These are phyloP conservation scores for Cherax quadricarinatus DNA, from an alignment of 1,140 invertebrate species.

Conservation along the genomic window DNA sequence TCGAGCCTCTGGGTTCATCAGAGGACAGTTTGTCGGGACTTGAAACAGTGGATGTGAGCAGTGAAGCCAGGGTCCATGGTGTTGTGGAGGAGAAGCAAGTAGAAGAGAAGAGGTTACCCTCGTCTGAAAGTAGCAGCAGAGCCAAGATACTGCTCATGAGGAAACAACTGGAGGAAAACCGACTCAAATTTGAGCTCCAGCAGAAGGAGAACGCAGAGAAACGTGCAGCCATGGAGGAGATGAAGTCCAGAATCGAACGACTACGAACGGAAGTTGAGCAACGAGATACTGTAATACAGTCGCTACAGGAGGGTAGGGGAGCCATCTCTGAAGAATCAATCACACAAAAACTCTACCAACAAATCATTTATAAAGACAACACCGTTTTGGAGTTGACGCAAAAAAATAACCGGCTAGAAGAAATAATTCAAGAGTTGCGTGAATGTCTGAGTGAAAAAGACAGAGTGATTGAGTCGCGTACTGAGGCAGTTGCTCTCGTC, in stretches of 20 bases:
- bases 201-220: slow-evolving; percentile 74
- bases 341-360: slow-evolving; percentile 78
- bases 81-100: background rate
- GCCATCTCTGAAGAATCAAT: slow-evolving; percentile 73
- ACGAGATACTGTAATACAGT: slow-evolving; percentile 63
- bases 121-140: slow-evolving; percentile 61
- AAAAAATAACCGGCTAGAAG: slow-evolving; percentile 78
- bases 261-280: slow-evolving; percentile 69
- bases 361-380: slow-evolving; percentile 79
- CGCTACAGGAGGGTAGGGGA: slow-evolving; percentile 60
- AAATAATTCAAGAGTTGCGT: slow-evolving; percentile 78
- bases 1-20: slow-evolving; percentile 28
- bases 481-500: slow-evolving; percentile 87
- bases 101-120: slow-evolving; percentile 55
- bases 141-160: slow-evolving; percentile 72
- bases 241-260: slow-evolving; percentile 74
- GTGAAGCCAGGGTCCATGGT: background rate
- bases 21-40: background rate
- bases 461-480: slow-evolving; percentile 89
- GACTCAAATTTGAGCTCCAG: slow-evolving; percentile 72
- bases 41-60: background rate
- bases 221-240: slow-evolving; percentile 75
- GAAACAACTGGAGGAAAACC: slow-evolving; percentile 75
- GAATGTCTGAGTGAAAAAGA: slow-evolving; percentile 87
- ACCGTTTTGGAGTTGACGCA: slow-evolving; percentile 79